Conservation (phyloP, 2,797 vertebrate genomes). For the Lacerta bilineata region DNA sequence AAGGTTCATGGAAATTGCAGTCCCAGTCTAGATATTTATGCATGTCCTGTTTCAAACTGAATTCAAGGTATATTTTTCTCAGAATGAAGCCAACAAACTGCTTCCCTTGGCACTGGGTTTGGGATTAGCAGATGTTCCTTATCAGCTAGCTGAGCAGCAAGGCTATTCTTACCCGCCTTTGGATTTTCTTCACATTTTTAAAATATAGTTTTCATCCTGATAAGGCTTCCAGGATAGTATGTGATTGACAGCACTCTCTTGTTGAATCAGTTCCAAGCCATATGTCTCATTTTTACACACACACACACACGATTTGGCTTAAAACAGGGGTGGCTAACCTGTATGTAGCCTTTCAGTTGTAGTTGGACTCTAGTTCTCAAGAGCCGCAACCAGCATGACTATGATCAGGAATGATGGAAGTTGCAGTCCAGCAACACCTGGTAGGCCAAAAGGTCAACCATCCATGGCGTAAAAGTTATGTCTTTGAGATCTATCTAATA, state of each 20-base stretch:
- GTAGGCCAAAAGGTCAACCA: no score
- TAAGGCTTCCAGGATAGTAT: not conserved
- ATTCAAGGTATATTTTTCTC: not conserved
- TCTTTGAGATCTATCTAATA: no score
- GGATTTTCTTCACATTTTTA: not conserved
- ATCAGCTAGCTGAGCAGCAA: not conserved
- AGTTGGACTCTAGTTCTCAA: no score
- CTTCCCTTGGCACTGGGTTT: not conserved
- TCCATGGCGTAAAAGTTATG: no score
- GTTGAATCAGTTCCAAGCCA: not conserved
- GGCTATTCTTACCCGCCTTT: not conserved
- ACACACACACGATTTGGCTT: no score
- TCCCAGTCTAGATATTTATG: not conserved
- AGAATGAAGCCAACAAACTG: not conserved
- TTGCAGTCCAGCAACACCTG: no score
- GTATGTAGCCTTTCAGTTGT: no score
- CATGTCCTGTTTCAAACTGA: not conserved
- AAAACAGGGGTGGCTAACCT: no score
- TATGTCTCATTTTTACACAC: not conserved
- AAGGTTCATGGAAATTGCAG: no score
- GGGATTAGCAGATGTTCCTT: constrained; percentile 6
- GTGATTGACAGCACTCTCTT: constrained; percentile 26
- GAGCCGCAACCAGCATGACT: no score
- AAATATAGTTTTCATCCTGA: not conserved
- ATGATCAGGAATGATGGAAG: no score